A percentile compares a stretch with the other conserved stretches of the same genome.
phyloP scores from a whole-genome alignment of 2,888 invertebrate genomes.

The Oscheius onirici region DNA sequence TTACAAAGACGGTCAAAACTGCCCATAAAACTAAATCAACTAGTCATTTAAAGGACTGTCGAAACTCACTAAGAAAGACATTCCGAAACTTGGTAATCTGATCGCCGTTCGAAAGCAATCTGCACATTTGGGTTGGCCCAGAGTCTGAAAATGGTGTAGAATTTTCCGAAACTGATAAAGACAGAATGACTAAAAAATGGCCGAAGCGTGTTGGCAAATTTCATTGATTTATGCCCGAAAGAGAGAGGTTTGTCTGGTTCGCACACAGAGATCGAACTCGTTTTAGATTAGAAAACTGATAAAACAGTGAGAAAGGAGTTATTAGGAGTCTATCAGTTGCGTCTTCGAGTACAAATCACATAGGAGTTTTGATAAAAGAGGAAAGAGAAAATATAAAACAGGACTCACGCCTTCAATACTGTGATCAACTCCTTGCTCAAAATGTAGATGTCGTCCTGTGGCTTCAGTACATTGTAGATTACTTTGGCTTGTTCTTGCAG shows the following conservation, averaged over 20 bases:
- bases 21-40: constrained; percentile 52
- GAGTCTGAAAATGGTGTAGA: constrained; percentile 28
- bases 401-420: constrained; percentile 10
- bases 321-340: too few species aligned
- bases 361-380: too few species aligned
- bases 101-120: constrained; percentile 39
- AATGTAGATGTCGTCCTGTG: constrained; percentile 9
- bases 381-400: neutral
- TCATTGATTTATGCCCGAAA: neutral
- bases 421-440: neutral
- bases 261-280: neutral
- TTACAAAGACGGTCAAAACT: constrained; percentile 44
- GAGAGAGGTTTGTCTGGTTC: neutral
- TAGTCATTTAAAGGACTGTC: neutral
- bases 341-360: neutral
- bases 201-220: neutral
- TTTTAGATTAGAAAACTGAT: too few species aligned
- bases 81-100: constrained; percentile 49
- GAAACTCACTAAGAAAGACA: constrained; percentile 43
- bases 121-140: constrained; percentile 50
- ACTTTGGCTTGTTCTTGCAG: neutral
- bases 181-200: neutral
- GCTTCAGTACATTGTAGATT: constrained; percentile 18
- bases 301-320: too few species aligned
- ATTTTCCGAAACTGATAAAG: neutral